Conservation (phyloP, 2,113 vertebrate genomes). For the Crotalus horridus region DNA sequence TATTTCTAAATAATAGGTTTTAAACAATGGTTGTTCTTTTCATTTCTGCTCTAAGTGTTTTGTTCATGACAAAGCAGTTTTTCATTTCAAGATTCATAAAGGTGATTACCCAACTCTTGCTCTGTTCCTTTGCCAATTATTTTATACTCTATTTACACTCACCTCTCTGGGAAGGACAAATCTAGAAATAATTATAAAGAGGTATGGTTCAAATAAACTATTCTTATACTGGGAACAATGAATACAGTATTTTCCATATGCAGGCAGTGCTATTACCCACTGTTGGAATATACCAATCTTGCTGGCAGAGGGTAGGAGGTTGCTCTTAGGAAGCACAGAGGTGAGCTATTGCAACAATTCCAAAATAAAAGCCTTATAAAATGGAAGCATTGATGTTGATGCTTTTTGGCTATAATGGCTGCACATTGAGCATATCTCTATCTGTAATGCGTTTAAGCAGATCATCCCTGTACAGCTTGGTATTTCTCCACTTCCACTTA, state of each 20-base stretch:
- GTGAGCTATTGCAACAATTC: background rate
- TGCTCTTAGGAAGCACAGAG: background rate
- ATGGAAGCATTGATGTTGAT: background rate
- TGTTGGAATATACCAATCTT: background rate
- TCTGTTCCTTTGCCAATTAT: slow-evolving; percentile 42
- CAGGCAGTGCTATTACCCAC: background rate
- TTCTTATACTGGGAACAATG: slow-evolving; percentile 2
- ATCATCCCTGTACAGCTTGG: background rate
- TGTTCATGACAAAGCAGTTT: slow-evolving; percentile 55
- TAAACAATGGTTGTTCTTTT: slow-evolving; percentile 78
- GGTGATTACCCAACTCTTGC: slow-evolving; percentile 44
- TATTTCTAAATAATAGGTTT: slow-evolving; percentile 86
- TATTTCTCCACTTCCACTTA: background rate
- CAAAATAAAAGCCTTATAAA: background rate
- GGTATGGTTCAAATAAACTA: slow-evolving; percentile 18
- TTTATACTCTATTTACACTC: slow-evolving; percentile 27
- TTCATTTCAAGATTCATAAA: slow-evolving; percentile 54
- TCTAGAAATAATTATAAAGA: slow-evolving; percentile 10
- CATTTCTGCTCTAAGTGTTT: slow-evolving; percentile 61
- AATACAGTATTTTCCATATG: background rate
- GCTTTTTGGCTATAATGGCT: background rate
- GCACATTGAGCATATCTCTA: background rate
- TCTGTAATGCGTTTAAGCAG: background rate
- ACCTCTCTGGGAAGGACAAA: slow-evolving; percentile 2
- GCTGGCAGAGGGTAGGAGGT: background rate